Conservation (phyloP, 2,797 vertebrate genomes). For the Trachurus trachurus region DNA sequence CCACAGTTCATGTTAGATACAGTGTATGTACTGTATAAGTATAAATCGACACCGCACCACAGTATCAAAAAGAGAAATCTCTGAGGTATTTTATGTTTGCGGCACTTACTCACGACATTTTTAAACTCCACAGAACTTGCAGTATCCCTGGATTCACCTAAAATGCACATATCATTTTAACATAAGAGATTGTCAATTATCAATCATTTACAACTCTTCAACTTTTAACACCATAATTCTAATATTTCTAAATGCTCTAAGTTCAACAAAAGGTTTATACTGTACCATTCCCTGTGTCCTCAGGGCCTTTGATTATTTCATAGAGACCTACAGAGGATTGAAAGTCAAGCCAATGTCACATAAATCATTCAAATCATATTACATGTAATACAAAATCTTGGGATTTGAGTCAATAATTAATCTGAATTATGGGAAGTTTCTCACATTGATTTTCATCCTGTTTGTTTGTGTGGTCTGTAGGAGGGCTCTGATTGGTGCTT, state of each 20-base stretch:
- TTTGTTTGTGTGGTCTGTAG: constrained; percentile 10
- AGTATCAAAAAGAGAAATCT: not conserved
- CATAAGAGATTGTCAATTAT: not conserved
- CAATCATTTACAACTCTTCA: not conserved
- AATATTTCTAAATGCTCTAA: not conserved
- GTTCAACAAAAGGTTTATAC: not conserved
- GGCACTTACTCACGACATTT: not conserved
- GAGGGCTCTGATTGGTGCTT: constrained; percentile 5
- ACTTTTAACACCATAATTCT: not conserved
- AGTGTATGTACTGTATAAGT: too few species aligned
- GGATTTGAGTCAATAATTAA: too few species aligned
- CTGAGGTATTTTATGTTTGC: not conserved
- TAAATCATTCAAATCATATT: not conserved
- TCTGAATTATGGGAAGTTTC: not conserved
- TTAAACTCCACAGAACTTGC: constrained; percentile 15
- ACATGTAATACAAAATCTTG: not conserved
- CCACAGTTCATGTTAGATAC: too few species aligned
- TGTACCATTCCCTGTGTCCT: not conserved
- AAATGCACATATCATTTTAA: not conserved
- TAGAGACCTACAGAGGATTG: constrained; percentile 1
- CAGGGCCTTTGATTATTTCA: not conserved
- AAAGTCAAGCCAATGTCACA: not conserved
- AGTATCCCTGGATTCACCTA: not conserved
- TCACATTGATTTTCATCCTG: not conserved
- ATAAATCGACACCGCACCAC: too few species aligned